phyloP scores from a whole-genome alignment of 2,888 invertebrate genomes.

The Erebia palarica region DNA sequence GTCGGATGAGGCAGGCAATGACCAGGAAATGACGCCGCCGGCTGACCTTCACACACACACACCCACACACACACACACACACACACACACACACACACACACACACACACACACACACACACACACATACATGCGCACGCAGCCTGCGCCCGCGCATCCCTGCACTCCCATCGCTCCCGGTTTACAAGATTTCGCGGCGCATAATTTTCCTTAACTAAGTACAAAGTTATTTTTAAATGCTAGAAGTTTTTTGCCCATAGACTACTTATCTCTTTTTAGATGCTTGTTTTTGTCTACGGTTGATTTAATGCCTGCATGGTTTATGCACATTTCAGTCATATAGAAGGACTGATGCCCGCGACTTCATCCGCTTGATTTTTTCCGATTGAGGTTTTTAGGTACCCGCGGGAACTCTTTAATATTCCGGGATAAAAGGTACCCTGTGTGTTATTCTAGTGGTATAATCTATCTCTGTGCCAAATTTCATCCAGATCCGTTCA shows the following conservation, averaged over 20 bases:
- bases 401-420: too few relatives aligned
- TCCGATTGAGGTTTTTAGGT: too few relatives aligned
- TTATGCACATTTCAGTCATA: too few relatives aligned
- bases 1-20: slow-evolving; percentile 73
- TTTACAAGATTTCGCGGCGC: slow-evolving; percentile 41
- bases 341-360: too few relatives aligned
- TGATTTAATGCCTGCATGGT: neutral
- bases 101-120: slow-evolving; percentile 48
- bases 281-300: neutral
- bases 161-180: slow-evolving; percentile 44
- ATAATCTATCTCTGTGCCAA: too few relatives aligned
- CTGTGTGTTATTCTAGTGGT: too few relatives aligned
- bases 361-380: too few relatives aligned
- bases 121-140: slow-evolving; percentile 49
- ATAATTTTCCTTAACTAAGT: slow-evolving; percentile 34
- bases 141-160: slow-evolving; percentile 50
- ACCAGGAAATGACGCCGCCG: slow-evolving; percentile 82
- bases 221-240: neutral
- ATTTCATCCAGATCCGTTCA: too few relatives aligned
- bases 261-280: neutral
- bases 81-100: slow-evolving; percentile 53
- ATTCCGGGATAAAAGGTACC: too few relatives aligned
- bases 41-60: slow-evolving; percentile 70
- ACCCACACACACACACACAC: slow-evolving; percentile 48
- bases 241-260: neutral